Percentiles rank a stretch among this genome's conserved stretches.
Evolutionary conservation across 2,797 vertebrate genomes (phyloP).

Genomic region (Danio albolineatus): DNA sequence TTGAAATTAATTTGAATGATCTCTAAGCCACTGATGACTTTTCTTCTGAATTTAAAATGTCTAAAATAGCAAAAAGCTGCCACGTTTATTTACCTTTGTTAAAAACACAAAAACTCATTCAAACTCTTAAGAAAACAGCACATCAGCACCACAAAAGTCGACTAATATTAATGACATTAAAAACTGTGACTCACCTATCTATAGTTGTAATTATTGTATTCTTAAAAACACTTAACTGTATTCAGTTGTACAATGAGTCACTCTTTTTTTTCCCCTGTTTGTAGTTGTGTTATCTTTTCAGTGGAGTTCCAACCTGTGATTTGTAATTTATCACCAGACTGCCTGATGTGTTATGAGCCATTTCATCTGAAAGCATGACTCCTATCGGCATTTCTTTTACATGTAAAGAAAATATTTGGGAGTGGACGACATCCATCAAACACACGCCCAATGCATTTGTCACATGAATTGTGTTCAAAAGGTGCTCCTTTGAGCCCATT

Average conservation of each 20-base stretch:
- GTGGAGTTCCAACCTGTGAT: constrained; percentile 25
- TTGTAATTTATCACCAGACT: constrained; percentile 31
- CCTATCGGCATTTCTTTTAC: constrained; percentile 30
- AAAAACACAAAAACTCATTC: no score
- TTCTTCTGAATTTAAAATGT: no score
- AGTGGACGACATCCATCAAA: constrained; percentile 53
- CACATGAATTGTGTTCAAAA: constrained; percentile 60
- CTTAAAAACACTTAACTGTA: background rate
- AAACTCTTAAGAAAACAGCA: no score
- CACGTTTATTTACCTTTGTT: no score
- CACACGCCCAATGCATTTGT: constrained; percentile 55
- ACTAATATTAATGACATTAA: background rate
- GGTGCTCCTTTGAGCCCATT: constrained; percentile 48
- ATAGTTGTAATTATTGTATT: background rate
- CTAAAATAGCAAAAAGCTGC: no score
- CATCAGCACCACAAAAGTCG: background rate
- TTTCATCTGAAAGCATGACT: constrained; percentile 39
- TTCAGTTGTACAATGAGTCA: background rate
- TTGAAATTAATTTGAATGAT: no score
- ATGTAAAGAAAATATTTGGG: constrained; percentile 47
- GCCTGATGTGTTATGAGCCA: constrained; percentile 31
- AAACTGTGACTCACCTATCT: background rate
- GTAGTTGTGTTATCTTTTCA: background rate
- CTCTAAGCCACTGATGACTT: no score
- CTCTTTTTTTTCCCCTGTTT: background rate